Evolutionary conservation across 1,140 invertebrate species (phyloP).

Genomic region (Drosophila repletoides): DNA sequence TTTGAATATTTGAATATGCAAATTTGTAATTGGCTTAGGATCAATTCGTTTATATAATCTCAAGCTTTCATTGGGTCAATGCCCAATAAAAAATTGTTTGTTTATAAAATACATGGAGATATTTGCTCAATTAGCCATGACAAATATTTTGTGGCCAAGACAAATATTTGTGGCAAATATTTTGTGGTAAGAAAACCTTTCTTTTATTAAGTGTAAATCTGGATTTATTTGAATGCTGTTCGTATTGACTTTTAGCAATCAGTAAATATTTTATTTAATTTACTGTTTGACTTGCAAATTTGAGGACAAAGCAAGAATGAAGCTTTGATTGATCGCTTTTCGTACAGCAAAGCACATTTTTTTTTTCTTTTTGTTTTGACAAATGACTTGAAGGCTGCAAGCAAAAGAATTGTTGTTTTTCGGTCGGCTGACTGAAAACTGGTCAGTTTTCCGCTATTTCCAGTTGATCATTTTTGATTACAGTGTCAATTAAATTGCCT

Average conservation of each 20-base stretch:
- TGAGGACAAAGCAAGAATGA: neutral
- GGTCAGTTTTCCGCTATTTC: constrained; percentile 8
- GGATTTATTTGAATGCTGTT: neutral
- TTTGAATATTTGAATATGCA: neutral
- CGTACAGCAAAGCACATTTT: neutral
- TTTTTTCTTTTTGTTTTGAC: too few species aligned
- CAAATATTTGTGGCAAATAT: constrained; percentile 25
- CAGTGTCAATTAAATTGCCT: constrained; percentile 13
- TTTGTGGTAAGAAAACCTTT: neutral
- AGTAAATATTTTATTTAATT: constrained; percentile 21
- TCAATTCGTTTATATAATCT: neutral
- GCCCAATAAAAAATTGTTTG: neutral
- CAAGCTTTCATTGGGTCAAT: constrained; percentile 1
- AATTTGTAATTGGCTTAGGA: constrained; percentile 1
- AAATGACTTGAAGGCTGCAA: constrained; percentile 13
- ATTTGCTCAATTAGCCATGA: constrained; percentile 17
- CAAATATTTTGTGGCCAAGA: neutral
- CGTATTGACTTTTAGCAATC: neutral
- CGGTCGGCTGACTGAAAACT: neutral
- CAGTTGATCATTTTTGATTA: neutral
- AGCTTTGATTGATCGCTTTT: constrained; percentile 11
- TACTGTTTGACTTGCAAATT: constrained; percentile 40
- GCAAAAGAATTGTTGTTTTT: constrained; percentile 3
- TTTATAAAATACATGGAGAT: neutral
- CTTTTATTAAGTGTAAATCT: constrained; percentile 1